These are phyloP conservation scores for Anticlea derivata DNA, from an alignment of 2,888 invertebrate species.

Conservation along the genomic window DNA sequence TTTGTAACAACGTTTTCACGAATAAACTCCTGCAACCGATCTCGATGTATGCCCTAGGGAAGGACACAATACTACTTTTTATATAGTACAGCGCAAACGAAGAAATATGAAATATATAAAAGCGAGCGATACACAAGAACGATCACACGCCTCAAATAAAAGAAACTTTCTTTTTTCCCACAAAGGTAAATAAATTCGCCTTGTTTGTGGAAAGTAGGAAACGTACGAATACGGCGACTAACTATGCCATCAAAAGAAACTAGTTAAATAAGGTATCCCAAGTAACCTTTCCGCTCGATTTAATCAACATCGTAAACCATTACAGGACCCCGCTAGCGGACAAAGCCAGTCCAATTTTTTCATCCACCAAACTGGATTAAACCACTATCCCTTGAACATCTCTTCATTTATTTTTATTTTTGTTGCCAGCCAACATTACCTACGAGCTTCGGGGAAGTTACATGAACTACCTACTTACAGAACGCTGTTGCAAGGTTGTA, in stretches of 20 bases:
- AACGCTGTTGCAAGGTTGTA: constrained; percentile 21
- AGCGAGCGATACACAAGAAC: constrained; percentile 1
- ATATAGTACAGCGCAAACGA: too few species aligned
- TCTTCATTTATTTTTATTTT: constrained; percentile 37
- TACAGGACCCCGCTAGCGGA: constrained; percentile 33
- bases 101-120: too few species aligned
- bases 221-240: constrained; percentile 19
- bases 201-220: constrained; percentile 28
- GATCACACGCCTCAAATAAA: not conserved
- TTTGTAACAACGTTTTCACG: too few species aligned
- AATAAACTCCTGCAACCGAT: too few species aligned
- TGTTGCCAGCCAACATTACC: constrained; percentile 39
- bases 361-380: constrained; percentile 43
- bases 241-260: constrained; percentile 33
- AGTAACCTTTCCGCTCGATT: constrained; percentile 38
- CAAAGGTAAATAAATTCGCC: constrained; percentile 22
- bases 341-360: constrained; percentile 40
- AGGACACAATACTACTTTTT: too few species aligned
- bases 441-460: constrained; percentile 38
- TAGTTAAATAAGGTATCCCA: constrained; percentile 37
- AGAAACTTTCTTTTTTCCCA: constrained; percentile 6
- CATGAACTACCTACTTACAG: constrained; percentile 25
- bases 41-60: too few species aligned
- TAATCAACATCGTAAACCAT: constrained; percentile 42
- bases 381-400: constrained; percentile 37